Percentiles rank a stretch among this genome's conserved stretches.
Evolutionary conservation across 2,888 invertebrate genomes (phyloP).

Genomic region (Bursaphelenchus okinawaensis): DNA sequence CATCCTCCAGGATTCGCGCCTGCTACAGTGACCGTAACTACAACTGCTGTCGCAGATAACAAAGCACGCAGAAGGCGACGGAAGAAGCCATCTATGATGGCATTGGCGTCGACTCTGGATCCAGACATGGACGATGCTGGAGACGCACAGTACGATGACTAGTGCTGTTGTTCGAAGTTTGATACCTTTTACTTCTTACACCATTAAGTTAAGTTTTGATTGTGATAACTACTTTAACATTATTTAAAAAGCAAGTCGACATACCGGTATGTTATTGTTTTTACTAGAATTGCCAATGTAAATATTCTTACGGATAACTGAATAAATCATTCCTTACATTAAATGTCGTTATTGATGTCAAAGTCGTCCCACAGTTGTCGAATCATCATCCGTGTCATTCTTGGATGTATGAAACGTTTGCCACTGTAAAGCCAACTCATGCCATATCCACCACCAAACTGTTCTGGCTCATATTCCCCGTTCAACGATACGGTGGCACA

Average conservation of each 20-base stretch:
- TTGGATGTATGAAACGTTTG: slow-evolving; percentile 34
- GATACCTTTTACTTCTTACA: too few relatives aligned
- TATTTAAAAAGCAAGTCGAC: too few relatives aligned
- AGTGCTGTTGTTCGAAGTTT: too few relatives aligned
- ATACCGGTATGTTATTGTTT: neutral
- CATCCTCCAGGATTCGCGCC: neutral
- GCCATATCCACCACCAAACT: slow-evolving; percentile 41
- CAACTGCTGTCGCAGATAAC: neutral
- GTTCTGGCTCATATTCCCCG: slow-evolving; percentile 42
- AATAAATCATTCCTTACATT: neutral
- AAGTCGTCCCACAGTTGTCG: slow-evolving; percentile 8
- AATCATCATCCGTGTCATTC: slow-evolving; percentile 36
- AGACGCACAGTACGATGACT: too few relatives aligned
- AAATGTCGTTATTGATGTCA: too few relatives aligned
- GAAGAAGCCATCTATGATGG: neutral
- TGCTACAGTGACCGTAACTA: neutral
- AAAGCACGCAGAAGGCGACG: neutral
- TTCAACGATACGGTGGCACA: slow-evolving; percentile 42
- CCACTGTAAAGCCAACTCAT: slow-evolving; percentile 37
- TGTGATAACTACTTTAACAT: too few relatives aligned
- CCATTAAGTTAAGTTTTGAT: too few relatives aligned
- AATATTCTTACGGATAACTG: neutral
- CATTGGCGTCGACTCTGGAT: neutral
- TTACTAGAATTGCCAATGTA: neutral
- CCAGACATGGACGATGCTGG: neutral